Conservation (phyloP, 1,140 invertebrate genomes). For the Lamellibrachia luymesi region DNA sequence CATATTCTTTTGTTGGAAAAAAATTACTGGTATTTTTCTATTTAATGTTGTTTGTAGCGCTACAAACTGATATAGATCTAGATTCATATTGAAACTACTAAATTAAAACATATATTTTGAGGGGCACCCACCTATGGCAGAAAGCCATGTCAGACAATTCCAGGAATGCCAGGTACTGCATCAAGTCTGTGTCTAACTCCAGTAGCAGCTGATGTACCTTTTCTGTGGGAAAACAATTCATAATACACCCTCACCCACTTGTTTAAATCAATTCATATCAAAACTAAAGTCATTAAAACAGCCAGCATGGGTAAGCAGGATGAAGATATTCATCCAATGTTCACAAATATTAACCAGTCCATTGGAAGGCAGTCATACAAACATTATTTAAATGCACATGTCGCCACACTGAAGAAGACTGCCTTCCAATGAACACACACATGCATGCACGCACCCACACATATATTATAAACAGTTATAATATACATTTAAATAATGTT, state of each 20-base stretch:
- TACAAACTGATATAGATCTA: background rate
- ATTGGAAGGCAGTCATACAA: background rate
- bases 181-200: conserved; percentile 45
- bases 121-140: conserved; percentile 48
- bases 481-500: too few relatives aligned
- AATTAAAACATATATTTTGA: background rate
- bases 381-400: background rate
- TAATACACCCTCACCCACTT: background rate
- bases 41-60: background rate
- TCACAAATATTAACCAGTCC: background rate
- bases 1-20: too few relatives aligned
- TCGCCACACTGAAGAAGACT: too few relatives aligned
- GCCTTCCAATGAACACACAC: too few relatives aligned
- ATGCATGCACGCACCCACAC: too few relatives aligned
- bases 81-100: background rate
- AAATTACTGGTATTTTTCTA: background rate
- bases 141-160: conserved; percentile 50
- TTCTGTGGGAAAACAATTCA: background rate
- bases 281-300: background rate
- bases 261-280: background rate
- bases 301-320: background rate
- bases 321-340: background rate
- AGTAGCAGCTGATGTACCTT: conserved; percentile 41
- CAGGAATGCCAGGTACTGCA: conserved; percentile 39
- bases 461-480: too few relatives aligned